Evolutionary conservation across 2,888 invertebrate genomes (phyloP), one percentile per base, ranked within the genome.

Genomic region (Xylota segnis): DNA sequence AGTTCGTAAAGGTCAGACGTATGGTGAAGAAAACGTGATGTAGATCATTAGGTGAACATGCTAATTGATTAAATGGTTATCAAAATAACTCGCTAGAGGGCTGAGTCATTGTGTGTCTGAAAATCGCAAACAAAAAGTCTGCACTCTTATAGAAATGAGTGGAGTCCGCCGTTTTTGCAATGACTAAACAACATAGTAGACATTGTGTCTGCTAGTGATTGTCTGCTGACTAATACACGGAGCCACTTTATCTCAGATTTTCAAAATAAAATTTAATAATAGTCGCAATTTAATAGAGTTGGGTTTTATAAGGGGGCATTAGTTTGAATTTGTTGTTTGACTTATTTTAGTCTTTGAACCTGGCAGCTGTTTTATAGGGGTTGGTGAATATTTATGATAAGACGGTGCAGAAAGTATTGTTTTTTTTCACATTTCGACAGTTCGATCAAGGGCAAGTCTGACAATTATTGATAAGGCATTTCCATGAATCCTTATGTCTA

Each of bases 1-100:
- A n/a, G n/a, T n/a, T 52, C n/a, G 27, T 52, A 29, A 52, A 52
- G 52, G 52, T 52, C 52, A n/a, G 6, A 52, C n/a, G 6, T 47
- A 6, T 10, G 47, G 9, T 5, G 52, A n/a, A 27, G 50, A 50
- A 50, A 50, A 50, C 50, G 50, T 50, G 50, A 7, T 47, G 9
- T 18, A 4, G 23, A 6, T 50, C 29, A 47, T 27, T 52, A 52
- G 52, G 3, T 23, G 52, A 52, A 9, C 10, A 23, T 50, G 50
- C 23, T 50, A 50, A 50, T 18, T 50, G 16, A 16, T 14, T 12
- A 0, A 16, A 45, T 2, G 12, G 23, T 2, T 50, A 4, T 50
- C 12, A 50, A 23, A 50, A 10, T 2, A 23, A 50, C 6, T 50
- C 23, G 12, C 10, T 50, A 23, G 23, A 50, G 4, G 16, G 16